These are phyloP conservation scores for Nixonia krombeini DNA, from an alignment of 1,140 invertebrate genomes.

Conservation along the genomic window DNA sequence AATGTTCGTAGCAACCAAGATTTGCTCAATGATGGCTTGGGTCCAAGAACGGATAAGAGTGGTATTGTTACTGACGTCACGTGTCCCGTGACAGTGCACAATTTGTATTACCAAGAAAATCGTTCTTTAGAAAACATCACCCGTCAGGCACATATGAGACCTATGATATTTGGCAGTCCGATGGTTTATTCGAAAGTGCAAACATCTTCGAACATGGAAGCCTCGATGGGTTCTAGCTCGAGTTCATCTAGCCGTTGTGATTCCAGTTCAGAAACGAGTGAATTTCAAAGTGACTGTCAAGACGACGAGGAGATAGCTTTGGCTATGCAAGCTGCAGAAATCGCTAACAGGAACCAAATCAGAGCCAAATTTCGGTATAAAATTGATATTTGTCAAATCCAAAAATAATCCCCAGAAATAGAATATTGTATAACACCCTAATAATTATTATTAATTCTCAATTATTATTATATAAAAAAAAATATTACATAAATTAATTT, in stretches of 20 bases:
- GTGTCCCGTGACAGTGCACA: constrained; percentile 12
- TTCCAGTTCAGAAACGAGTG: constrained; percentile 74
- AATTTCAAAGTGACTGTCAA: constrained; percentile 86
- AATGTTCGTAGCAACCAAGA: constrained; percentile 40
- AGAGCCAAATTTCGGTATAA: constrained; percentile 87
- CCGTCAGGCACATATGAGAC: background rate
- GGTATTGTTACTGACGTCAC: constrained; percentile 49
- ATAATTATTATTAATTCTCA: too few relatives aligned
- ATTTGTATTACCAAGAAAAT: background rate
- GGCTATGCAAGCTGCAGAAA: constrained; percentile 87
- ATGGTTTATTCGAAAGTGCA: too few relatives aligned
- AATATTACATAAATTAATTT: too few relatives aligned
- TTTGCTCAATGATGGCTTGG: constrained; percentile 63
- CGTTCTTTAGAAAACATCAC: background rate
- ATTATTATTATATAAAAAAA: too few relatives aligned
- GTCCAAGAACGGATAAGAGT: constrained; percentile 66
- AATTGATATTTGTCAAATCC: too few relatives aligned
- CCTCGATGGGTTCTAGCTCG: constrained; percentile 57
- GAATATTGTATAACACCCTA: too few relatives aligned
- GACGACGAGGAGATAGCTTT: constrained; percentile 92
- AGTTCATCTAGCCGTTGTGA: constrained; percentile 63
- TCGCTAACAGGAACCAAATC: constrained; percentile 84
- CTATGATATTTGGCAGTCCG: constrained; percentile 26
- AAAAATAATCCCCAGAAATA: too few relatives aligned
- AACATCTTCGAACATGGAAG: constrained; percentile 15